Evolutionary conservation across 2,113 vertebrate species (phyloP), one percentile per base, ranked within the genome.

Genomic region (Sylvietta virens): DNA sequence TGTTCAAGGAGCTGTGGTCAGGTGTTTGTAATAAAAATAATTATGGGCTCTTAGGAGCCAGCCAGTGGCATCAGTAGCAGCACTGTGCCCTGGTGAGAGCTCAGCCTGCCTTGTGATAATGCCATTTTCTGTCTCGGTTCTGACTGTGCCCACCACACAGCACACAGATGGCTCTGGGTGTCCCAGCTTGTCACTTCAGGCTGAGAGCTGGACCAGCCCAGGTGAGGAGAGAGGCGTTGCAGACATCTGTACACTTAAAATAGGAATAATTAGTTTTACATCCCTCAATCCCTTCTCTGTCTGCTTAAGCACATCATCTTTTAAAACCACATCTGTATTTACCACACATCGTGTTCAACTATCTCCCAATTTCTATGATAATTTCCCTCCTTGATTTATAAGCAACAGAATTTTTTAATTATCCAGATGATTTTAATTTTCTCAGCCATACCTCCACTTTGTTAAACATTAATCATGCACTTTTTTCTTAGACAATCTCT

Each of bases 381-480:
- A 94, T 97, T 96, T 86, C 53, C 40, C 74, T 81, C 72, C 67
- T 66, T 96, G 86, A 96, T 93, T 95, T 95, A 92, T 84, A 94
- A 94, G 86, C 70, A 93, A 78, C 28, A 60, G 69, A 60, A 54
- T 45, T 92, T 94, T 94, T 94, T 94, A 96, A 96, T 96, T 95
- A 94, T 92, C 81, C 70, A 71, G 72, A 78, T 91, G 42, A 92
- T 92, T 96, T 94, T 95, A 78, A 97, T 94, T 95, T 95, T 56
- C 86, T 89, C 89, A 86, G 87, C 74, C 72, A 61, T 95, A 94
- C 92, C 88, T 95, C 56, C 62, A 77, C 70, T 96, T 94, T 0
- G 3, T 81, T 88, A 95, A 96, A 92, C 94, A 92, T 96, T 95
- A 91, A 94, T 95, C 85, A 88, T 30, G 3, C 26, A 27, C 37